phyloP scores from a whole-genome alignment of 2,888 invertebrate genomes.

The Parnassius apollo region DNA sequence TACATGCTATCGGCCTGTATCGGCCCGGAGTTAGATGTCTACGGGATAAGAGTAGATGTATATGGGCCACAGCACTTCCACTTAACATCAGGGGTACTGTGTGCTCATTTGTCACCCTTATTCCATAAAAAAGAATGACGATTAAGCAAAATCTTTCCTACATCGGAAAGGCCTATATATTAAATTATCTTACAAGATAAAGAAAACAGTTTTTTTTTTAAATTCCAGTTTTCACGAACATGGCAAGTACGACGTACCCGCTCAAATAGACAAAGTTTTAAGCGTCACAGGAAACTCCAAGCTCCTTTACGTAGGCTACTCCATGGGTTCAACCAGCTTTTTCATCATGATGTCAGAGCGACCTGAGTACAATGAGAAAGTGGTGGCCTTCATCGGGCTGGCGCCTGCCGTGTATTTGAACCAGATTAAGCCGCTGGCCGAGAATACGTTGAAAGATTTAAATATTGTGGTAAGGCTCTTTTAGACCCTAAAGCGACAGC shows the following conservation, averaged over 20 bases:
- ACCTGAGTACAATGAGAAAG: constrained; percentile 78
- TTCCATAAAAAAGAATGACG: no score
- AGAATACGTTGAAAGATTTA: constrained; percentile 45
- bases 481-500: no score
- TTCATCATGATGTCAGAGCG: constrained; percentile 78
- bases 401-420: constrained; percentile 78
- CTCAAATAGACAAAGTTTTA: constrained; percentile 76
- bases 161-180: no score
- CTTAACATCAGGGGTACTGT: no score
- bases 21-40: no score
- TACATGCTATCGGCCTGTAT: no score
- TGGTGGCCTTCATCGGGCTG: constrained; percentile 73
- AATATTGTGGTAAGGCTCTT: constrained; percentile 51
- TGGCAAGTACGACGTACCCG: constrained; percentile 79
- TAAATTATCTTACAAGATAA: no score
- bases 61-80: no score
- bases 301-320: constrained; percentile 81
- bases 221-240: constrained; percentile 80
- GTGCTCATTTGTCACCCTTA: no score
- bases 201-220: not conserved
- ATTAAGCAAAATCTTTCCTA: no score
- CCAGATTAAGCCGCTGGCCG: constrained; percentile 46
- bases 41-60: no score
- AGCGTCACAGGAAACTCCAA: constrained; percentile 60
- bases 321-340: constrained; percentile 80